Evolutionary conservation across 2,113 vertebrate genomes (phyloP), one percentile per base, ranked within the genome.

Genomic region (Spilogale gracilis): DNA sequence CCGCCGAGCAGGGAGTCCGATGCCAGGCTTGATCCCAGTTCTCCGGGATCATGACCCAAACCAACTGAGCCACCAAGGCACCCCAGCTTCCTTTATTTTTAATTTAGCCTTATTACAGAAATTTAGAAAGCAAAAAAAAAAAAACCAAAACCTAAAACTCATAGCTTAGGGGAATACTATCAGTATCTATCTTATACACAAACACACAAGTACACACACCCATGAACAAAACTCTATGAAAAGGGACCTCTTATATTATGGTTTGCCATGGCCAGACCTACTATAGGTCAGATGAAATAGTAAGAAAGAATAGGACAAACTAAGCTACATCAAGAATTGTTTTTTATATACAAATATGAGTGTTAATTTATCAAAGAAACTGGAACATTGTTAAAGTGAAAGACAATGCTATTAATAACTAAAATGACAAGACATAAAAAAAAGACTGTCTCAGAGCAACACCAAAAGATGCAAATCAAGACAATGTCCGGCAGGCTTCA

Each of bases 81-180:
- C 38, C 38, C 38, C 14, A 90, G 61, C 20, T 78, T 60, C 79
- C 32, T 83, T 84, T 84, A 85, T 82, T 69, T 76, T 4, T 48
- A 69, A 45, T 20, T 50, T 38, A 74, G 48, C 23, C 74, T 74
- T 87, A 87, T 27, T 14, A 74, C 20, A 63, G 63, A 91, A 86
- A 56, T 87, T 88, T 74, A 90, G 27, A 91, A 50, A 94, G n/a
- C 61, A 43, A 88, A 94, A 81, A 60, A 20, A 32, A 81, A 74
- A n/a, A n/a, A n/a, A 38, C 38, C 38, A 38, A 38, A 38, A 38
- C 12, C 25, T 86, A 61, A 89, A 78, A 89, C 45, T 78, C 17
- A 69, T 9, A 69, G 23, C 12, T 58, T 25, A 43, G 23, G 67
- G 23, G n/a, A 76, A 79, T 54, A 63, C 73, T 60, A 80, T 23